These are phyloP conservation scores for Syngnathus scovelli DNA, from an alignment of 2,113 vertebrate species.

Conservation along the genomic window DNA sequence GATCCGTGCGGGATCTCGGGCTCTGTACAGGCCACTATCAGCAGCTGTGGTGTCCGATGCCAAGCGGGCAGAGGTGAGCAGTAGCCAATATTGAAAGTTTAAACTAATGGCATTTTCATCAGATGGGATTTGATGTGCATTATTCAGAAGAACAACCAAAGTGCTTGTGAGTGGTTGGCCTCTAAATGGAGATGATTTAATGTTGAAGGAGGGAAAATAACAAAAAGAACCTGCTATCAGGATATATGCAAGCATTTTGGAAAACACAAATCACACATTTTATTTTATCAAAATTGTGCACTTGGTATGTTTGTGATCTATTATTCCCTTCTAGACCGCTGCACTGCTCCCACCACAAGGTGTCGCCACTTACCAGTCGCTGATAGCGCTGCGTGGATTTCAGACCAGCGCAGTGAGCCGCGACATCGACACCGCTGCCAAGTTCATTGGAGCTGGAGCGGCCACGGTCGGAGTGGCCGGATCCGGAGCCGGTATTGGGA, in stretches of 20 bases:
- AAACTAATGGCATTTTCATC: neutral
- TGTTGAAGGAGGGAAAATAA: too few species aligned
- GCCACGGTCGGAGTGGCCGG: constrained; percentile 98
- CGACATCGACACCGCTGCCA: constrained; percentile 97
- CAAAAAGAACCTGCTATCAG: neutral
- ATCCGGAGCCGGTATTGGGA: constrained; percentile 98
- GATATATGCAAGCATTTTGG: neutral
- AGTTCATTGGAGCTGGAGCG: constrained; percentile 97
- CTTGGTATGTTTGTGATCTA: neutral
- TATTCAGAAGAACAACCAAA: neutral
- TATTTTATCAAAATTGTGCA: neutral
- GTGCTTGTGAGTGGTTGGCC: neutral
- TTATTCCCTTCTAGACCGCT: constrained; percentile 66
- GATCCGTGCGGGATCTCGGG: constrained; percentile 89
- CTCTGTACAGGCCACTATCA: constrained; percentile 88
- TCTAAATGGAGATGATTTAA: neutral
- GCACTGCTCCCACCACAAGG: constrained; percentile 74
- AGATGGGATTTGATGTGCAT: neutral
- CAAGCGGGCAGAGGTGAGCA: constrained; percentile 84
- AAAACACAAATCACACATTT: neutral
- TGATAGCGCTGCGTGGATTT: constrained; percentile 81
- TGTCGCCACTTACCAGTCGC: constrained; percentile 64
- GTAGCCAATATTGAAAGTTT: neutral
- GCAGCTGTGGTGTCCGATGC: constrained; percentile 83
- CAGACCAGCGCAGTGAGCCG: constrained; percentile 92